These are phyloP conservation scores for Hylomyscus alleni DNA, from an alignment of 2,797 vertebrate genomes.

Conservation along the genomic window DNA sequence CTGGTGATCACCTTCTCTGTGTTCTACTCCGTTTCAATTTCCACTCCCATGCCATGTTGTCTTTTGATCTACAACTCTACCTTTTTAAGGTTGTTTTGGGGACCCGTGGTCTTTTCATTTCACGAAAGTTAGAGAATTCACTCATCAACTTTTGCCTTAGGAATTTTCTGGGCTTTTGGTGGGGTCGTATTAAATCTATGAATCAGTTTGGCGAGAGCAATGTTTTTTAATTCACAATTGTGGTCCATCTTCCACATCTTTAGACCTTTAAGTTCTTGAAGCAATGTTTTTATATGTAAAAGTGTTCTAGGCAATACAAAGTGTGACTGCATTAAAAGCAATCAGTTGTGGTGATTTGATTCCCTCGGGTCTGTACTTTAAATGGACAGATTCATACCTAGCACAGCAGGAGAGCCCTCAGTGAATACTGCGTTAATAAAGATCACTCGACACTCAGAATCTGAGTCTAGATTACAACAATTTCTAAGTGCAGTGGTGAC, in stretches of 20 bases:
- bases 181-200: slow-evolving; percentile 8
- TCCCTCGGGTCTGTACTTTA: background rate
- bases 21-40: background rate
- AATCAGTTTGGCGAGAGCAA: background rate
- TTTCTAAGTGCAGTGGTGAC: background rate
- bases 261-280: slow-evolving; percentile 36
- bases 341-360: background rate
- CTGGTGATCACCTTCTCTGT: background rate
- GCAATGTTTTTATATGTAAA: background rate
- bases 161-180: slow-evolving; percentile 25
- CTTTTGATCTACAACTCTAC: background rate
- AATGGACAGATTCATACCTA: background rate
- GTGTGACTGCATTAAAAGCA: slow-evolving; percentile 19
- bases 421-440: background rate
- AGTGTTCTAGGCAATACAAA: background rate
- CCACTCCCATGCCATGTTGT: background rate
- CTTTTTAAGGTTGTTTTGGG: slow-evolving; percentile 19
- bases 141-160: background rate
- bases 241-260: background rate
- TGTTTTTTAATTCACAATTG: slow-evolving; percentile 11
- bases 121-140: background rate
- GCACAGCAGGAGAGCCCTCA: background rate
- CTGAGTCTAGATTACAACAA: background rate
- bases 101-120: background rate
- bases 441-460: background rate